Conservation (phyloP, 2,888 invertebrate genomes). For the Lepeophtheirus nordmannii region DNA sequence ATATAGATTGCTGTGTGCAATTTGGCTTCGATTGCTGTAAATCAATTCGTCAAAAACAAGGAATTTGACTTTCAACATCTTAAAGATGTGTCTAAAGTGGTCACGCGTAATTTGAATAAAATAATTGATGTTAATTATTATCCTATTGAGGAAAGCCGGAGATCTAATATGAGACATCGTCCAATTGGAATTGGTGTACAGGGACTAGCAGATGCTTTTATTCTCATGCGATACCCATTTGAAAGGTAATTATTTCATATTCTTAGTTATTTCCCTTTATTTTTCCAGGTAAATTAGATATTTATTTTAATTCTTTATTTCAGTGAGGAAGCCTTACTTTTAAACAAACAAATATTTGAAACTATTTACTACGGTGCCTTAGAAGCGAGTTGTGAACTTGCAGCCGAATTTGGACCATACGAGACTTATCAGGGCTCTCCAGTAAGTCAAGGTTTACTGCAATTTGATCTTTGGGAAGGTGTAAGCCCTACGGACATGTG, state of each 20-base stretch:
- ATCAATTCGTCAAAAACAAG: conserved; percentile 73
- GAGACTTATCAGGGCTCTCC: conserved; percentile 82
- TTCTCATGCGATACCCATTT: conserved; percentile 79
- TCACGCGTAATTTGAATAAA: conserved; percentile 81
- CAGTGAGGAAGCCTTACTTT: conserved; percentile 53
- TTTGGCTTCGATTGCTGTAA: conserved; percentile 88
- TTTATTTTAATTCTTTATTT: background rate
- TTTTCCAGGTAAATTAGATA: background rate
- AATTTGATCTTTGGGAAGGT: conserved; percentile 91
- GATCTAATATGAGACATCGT: conserved; percentile 62
- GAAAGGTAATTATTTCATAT: conserved; percentile 1
- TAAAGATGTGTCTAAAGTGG: conserved; percentile 67
- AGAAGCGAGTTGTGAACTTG: conserved; percentile 86
- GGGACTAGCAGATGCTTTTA: conserved; percentile 90
- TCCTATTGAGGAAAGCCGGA: conserved; percentile 51
- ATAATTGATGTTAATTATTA: conserved; percentile 94
- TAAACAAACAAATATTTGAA: conserved; percentile 93
- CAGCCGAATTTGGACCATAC: conserved; percentile 66
- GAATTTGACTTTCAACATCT: conserved; percentile 74
- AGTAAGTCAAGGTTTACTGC: conserved; percentile 80
- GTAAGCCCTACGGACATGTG: conserved; percentile 69
- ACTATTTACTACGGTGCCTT: conserved; percentile 93
- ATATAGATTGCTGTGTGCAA: conserved; percentile 84
- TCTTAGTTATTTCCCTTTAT: background rate
- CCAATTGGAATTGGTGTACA: conserved; percentile 79